Conservation (phyloP, 2,113 vertebrate genomes). For the Mesitornis unicolor region DNA sequence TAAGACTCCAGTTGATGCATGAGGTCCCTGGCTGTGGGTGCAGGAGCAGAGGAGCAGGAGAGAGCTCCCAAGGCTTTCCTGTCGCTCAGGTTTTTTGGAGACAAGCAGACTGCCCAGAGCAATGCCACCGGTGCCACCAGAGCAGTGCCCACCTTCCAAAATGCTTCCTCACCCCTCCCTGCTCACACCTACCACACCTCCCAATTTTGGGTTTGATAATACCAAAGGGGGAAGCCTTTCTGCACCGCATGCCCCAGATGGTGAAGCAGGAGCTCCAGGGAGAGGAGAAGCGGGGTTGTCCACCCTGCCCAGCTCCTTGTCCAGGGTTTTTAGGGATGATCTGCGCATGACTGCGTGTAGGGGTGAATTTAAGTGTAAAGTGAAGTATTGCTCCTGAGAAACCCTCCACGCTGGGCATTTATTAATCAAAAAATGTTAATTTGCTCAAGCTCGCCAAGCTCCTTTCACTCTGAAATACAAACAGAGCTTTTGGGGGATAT, state of each 20-base stretch:
- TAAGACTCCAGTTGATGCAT: not conserved
- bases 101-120: not conserved
- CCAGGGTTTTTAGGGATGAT: not conserved
- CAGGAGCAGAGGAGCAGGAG: not conserved
- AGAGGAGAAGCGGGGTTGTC: not conserved
- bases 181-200: not conserved
- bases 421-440: not conserved
- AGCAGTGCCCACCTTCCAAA: not conserved
- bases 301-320: not conserved
- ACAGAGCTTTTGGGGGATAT: not conserved
- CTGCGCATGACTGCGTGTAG: fast-evolving
- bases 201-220: not conserved
- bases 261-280: not conserved
- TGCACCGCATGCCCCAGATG: not conserved
- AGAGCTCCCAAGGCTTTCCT: not conserved
- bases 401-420: not conserved
- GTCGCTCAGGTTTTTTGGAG: not conserved
- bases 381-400: not conserved
- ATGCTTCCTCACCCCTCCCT: not conserved
- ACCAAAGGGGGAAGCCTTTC: not conserved
- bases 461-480: not conserved
- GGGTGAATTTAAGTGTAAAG: not conserved
- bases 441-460: not conserved
- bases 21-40: not conserved
- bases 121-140: not conserved